Evolutionary conservation across 2,888 invertebrate species (phyloP).

Genomic region (Antheraea assamensis): DNA sequence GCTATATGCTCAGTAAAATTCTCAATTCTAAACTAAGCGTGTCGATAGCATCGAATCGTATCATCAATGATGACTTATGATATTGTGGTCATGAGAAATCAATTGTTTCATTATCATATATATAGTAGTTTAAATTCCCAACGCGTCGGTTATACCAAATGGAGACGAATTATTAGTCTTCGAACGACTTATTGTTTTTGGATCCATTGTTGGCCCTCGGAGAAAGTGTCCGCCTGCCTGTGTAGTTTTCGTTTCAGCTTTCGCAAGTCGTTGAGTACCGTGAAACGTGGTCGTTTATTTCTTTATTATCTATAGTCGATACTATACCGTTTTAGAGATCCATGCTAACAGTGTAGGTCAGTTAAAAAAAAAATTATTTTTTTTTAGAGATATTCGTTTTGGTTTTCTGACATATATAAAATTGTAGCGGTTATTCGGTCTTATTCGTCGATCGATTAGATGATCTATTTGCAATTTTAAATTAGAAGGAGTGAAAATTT

Average conservation of each 20-base stretch:
- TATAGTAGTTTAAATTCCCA: slow-evolving; percentile 13
- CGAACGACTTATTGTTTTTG: slow-evolving; percentile 18
- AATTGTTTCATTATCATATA: slow-evolving; percentile 14
- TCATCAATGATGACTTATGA: slow-evolving; percentile 3
- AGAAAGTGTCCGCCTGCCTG: slow-evolving; percentile 23
- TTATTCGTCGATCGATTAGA: background rate
- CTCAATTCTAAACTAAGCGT: background rate
- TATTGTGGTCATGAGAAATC: slow-evolving; percentile 1
- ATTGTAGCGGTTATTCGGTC: background rate
- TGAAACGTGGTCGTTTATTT: slow-evolving; percentile 14
- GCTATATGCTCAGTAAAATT: background rate
- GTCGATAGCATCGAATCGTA: background rate
- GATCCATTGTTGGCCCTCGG: slow-evolving; percentile 22
- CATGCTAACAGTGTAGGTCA: no score
- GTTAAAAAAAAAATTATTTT: no score
- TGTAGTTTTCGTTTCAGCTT: slow-evolving; percentile 21
- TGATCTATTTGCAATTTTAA: background rate
- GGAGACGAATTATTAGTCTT: slow-evolving; percentile 10
- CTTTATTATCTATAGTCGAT: slow-evolving; percentile 1
- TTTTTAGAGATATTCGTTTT: no score
- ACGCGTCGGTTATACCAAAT: slow-evolving; percentile 15
- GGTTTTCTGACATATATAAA: background rate
- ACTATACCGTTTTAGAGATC: slow-evolving; percentile 4
- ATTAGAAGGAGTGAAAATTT: background rate
- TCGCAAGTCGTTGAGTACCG: slow-evolving; percentile 6